phyloP scores from a whole-genome alignment of 2,888 invertebrate genomes.

The Amphipoea oculea region DNA sequence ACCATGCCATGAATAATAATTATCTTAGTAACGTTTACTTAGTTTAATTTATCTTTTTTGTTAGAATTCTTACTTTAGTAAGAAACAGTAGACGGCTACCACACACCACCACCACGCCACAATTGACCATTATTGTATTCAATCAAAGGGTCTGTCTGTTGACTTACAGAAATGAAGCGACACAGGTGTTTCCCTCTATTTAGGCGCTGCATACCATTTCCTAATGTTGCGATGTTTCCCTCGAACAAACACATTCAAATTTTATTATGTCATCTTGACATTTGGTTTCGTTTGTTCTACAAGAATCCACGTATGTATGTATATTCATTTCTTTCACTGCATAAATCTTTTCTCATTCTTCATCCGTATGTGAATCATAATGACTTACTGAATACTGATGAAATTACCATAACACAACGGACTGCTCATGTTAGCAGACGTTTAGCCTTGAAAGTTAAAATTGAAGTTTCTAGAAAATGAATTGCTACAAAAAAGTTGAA shows the following conservation, averaged over 20 bases:
- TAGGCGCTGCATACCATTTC: conserved; percentile 75
- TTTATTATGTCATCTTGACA: conserved; percentile 71
- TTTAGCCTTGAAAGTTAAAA: conserved; percentile 37
- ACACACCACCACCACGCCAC: conserved; percentile 20
- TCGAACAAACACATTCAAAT: conserved; percentile 64
- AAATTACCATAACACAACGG: conserved; percentile 48
- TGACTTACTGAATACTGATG: conserved; percentile 21
- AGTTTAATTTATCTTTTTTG: conserved; percentile 17
- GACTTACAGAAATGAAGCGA: conserved; percentile 72
- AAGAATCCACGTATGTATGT: conserved; percentile 40
- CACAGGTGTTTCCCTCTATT: conserved; percentile 78
- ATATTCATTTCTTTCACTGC: conserved; percentile 44
- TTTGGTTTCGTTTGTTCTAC: conserved; percentile 54
- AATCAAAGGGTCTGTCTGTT: conserved; percentile 61
- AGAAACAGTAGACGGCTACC: not conserved
- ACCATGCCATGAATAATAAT: not conserved
- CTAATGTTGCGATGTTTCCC: conserved; percentile 68
- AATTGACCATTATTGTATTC: conserved; percentile 49
- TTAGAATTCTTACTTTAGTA: not conserved
- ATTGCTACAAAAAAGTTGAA: conserved; percentile 27
- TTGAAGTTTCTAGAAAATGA: conserved; percentile 44
- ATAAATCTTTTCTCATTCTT: conserved; percentile 32
- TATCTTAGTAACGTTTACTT: not conserved
- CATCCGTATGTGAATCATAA: conserved; percentile 35
- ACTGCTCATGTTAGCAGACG: conserved; percentile 27